Evolutionary conservation across 2,797 vertebrate species (phyloP).

Genomic region (Molossus alvarezi): DNA sequence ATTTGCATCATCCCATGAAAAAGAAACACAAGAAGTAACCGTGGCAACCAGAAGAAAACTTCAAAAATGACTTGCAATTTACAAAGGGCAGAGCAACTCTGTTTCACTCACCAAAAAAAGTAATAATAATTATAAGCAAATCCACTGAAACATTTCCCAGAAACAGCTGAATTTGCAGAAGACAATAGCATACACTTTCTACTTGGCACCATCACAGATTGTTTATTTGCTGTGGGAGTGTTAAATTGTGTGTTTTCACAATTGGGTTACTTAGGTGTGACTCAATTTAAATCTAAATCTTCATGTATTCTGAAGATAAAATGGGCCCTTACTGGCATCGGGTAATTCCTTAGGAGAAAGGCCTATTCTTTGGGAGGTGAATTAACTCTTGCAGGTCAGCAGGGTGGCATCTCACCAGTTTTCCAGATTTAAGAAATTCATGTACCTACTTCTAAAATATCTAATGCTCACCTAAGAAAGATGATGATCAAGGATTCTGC

Average conservation of each 20-base stretch:
- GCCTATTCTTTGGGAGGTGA: background rate
- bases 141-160: background rate
- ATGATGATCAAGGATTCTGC: background rate
- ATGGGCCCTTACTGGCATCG: background rate
- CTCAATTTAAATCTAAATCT: slow-evolving; percentile 18
- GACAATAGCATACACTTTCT: background rate
- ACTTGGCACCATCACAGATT: background rate
- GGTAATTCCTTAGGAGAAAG: background rate
- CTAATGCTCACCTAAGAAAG: background rate
- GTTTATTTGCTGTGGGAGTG: background rate
- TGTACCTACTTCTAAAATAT: background rate
- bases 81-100: slow-evolving; percentile 62
- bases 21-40: slow-evolving; percentile 85
- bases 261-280: background rate
- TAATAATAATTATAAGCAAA: background rate
- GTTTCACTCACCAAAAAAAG: slow-evolving; percentile 24
- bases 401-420: background rate
- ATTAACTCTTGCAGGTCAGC: background rate
- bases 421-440: background rate
- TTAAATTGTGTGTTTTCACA: background rate
- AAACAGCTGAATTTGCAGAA: background rate
- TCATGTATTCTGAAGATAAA: background rate
- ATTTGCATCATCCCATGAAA: slow-evolving; percentile 81
- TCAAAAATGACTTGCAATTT: slow-evolving; percentile 70
- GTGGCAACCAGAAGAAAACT: slow-evolving; percentile 85